Percentiles rank a stretch among this genome's conserved stretches.
phyloP scores from a whole-genome alignment of 2,113 vertebrate genomes.

The Cebidichthys violaceus region DNA sequence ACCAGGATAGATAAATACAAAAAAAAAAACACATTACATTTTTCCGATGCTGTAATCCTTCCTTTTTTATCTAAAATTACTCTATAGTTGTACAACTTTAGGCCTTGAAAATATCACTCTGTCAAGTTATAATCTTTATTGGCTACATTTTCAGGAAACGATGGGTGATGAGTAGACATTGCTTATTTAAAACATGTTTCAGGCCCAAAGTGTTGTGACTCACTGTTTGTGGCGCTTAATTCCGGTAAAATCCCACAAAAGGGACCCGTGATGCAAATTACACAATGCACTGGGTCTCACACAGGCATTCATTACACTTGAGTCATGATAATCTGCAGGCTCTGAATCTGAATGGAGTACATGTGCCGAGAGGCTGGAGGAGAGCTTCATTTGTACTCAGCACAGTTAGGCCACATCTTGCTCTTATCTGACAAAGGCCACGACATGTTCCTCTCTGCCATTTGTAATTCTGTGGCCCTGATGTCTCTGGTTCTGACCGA shows the following conservation, averaged over 20 bases:
- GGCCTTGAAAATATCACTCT: neutral
- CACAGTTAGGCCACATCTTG: neutral
- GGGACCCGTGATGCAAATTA: neutral
- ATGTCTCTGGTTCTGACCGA: constrained; percentile 30
- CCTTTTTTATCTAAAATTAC: neutral
- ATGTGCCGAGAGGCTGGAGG: constrained; percentile 4
- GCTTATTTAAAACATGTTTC: neutral
- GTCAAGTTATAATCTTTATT: neutral
- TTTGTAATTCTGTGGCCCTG: constrained; percentile 21
- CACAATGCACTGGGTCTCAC: neutral
- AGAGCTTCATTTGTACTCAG: neutral
- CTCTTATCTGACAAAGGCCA: constrained; percentile 23
- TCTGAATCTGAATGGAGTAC: neutral
- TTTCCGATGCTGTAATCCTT: neutral
- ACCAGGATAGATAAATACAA: neutral
- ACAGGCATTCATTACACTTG: constrained; percentile 14
- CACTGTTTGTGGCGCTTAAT: neutral
- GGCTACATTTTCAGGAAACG: neutral
- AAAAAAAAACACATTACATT: neutral
- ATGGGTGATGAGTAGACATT: neutral
- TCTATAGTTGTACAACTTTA: neutral
- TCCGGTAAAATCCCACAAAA: neutral
- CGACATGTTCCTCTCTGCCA: constrained; percentile 28
- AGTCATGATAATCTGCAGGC: constrained; percentile 38
- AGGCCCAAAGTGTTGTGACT: neutral